Percentiles rank a stretch among this genome's conserved stretches.
These are phyloP conservation scores for Gryllus bimaculatus DNA, from an alignment of 1,140 invertebrate species.

Conservation along the genomic window DNA sequence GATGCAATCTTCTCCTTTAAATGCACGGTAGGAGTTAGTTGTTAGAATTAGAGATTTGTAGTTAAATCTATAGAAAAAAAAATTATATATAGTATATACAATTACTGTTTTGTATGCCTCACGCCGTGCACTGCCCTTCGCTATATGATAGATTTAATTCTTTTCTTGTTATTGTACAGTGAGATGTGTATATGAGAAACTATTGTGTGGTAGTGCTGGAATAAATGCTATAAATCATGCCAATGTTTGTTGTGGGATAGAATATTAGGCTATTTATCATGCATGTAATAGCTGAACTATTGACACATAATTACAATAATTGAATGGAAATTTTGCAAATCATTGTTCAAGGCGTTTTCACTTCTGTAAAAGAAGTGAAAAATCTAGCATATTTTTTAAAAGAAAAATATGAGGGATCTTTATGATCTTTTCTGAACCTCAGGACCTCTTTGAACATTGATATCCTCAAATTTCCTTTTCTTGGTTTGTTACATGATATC, in stretches of 20 bases:
- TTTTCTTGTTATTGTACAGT: slow-evolving; percentile 24
- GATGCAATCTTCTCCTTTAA: slow-evolving; percentile 11
- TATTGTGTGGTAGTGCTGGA: slow-evolving; percentile 12
- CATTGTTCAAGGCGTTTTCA: too few species aligned
- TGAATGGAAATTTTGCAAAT: too few species aligned
- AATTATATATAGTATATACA: slow-evolving; percentile 20
- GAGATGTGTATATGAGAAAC: slow-evolving; percentile 19
- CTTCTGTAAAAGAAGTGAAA: too few species aligned
- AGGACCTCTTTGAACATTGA: too few species aligned
- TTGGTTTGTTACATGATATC: too few species aligned
- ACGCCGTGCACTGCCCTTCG: slow-evolving; percentile 17
- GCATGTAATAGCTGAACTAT: too few species aligned
- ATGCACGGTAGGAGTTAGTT: slow-evolving; percentile 19
- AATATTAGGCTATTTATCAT: too few species aligned
- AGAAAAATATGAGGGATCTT: too few species aligned
- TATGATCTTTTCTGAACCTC: too few species aligned
- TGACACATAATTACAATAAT: too few species aligned
- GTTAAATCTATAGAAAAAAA: slow-evolving; percentile 18
- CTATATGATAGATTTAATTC: slow-evolving; percentile 14
- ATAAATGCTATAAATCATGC: slow-evolving; percentile 21
- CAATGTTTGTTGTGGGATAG: slow-evolving; percentile 19
- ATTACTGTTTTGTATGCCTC: slow-evolving; percentile 18
- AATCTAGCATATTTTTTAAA: too few species aligned
- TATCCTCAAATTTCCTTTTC: too few species aligned
- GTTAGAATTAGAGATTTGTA: slow-evolving; percentile 18